These are phyloP conservation scores for Philereme vetulata DNA, from an alignment of 2,888 invertebrate species.

Conservation along the genomic window DNA sequence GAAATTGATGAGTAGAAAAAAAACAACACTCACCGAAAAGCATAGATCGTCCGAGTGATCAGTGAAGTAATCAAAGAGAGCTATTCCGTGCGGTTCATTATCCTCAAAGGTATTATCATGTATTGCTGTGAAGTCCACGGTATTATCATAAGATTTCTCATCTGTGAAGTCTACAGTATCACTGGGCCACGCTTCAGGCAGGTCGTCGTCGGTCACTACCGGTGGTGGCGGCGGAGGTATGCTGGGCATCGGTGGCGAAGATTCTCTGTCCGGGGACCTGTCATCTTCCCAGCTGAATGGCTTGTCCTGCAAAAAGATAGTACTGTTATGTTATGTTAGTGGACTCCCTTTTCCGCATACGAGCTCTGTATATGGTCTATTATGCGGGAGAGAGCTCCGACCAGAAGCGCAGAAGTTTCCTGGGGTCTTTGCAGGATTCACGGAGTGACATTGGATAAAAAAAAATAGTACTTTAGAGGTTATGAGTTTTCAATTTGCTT, in stretches of 20 bases:
- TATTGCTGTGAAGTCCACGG: conserved; percentile 36
- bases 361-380: no score
- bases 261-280: conserved; percentile 68
- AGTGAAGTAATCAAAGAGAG: conserved; percentile 90
- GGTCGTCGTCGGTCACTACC: conserved; percentile 62
- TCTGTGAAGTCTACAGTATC: conserved; percentile 40
- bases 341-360: no score
- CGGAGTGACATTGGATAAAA: no score
- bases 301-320: conserved; percentile 58
- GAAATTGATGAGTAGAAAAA: not conserved
- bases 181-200: conserved; percentile 56
- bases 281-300: conserved; percentile 65
- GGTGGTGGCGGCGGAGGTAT: conserved; percentile 91
- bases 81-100: conserved; percentile 66
- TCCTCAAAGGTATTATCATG: conserved; percentile 2
- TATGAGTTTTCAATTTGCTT: no score
- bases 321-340: no score
- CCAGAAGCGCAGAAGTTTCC: no score
- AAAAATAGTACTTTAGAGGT: no score
- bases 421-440: no score
- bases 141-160: conserved; percentile 19
- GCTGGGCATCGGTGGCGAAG: conserved; percentile 91
- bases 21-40: conserved; percentile 86
- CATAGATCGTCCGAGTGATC: conserved; percentile 90
- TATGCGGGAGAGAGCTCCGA: no score